phyloP scores from a whole-genome alignment of 2,113 vertebrate species.

The Rhineura floridana region DNA sequence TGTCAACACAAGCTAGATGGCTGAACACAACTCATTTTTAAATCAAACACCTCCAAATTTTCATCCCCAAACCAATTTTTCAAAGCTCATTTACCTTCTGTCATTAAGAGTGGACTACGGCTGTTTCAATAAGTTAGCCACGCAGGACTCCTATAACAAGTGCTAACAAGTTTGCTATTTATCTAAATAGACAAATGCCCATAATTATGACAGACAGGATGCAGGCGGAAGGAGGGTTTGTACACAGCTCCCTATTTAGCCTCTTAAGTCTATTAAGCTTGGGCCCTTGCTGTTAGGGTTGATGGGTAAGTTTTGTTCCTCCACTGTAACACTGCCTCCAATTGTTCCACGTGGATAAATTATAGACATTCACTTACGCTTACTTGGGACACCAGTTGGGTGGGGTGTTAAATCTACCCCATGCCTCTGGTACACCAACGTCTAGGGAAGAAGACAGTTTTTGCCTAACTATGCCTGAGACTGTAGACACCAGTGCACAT shows the following conservation, averaged over 20 bases:
- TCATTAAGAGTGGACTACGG: not conserved
- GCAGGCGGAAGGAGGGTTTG: not conserved
- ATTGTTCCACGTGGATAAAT: not conserved
- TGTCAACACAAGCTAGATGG: fast-evolving
- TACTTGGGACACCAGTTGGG: too few relatives aligned
- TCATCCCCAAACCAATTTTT: not conserved
- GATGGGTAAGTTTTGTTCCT: too few relatives aligned
- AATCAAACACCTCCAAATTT: not conserved
- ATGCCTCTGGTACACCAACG: not conserved
- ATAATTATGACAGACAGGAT: not conserved
- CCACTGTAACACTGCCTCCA: not conserved
- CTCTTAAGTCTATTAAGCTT: not conserved
- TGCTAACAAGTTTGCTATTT: not conserved
- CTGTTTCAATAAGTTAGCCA: not conserved
- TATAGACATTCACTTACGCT: not conserved
- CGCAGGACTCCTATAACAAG: not conserved
- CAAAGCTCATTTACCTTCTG: not conserved
- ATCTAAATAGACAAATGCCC: not conserved
- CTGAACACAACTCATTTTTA: not conserved
- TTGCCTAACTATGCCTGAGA: not conserved
- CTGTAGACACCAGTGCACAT: not conserved
- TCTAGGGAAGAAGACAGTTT: not conserved
- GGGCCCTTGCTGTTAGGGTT: too few relatives aligned
- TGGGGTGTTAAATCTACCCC: not conserved
- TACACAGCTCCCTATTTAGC: not conserved